Evolutionary conservation across 2,888 invertebrate species (phyloP).

Genomic region (Troglohyphantes excavatus): DNA sequence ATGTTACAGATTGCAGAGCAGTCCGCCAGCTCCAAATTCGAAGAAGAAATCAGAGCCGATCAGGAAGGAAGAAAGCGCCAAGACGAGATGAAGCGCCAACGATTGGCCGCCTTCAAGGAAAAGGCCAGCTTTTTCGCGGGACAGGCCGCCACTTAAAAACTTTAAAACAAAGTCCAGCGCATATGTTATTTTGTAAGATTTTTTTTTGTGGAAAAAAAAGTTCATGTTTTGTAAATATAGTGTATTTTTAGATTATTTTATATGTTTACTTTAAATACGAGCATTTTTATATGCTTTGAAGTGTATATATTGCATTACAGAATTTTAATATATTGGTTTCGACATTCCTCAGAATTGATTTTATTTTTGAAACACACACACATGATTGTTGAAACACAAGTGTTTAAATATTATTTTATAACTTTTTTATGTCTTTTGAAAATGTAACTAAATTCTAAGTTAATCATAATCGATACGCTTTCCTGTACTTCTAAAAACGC

Average conservation of each 20-base stretch:
- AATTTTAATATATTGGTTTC: conserved; percentile 71
- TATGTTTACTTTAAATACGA: conserved; percentile 11
- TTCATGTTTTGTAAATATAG: conserved; percentile 17
- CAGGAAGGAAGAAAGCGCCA: conserved; percentile 93
- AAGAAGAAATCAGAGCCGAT: conserved; percentile 94
- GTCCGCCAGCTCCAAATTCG: conserved; percentile 92
- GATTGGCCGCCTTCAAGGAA: conserved; percentile 93
- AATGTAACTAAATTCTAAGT: no score
- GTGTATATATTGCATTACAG: conserved; percentile 67
- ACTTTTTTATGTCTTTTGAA: background rate
- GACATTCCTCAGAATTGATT: background rate
- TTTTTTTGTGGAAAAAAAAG: conserved; percentile 12
- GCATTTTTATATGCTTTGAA: conserved; percentile 39
- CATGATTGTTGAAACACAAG: no score
- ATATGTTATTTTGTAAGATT: background rate
- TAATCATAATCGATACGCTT: no score
- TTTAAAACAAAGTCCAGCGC: background rate
- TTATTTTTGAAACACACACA: no score
- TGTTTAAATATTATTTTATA: no score
- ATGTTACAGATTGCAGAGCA: conserved; percentile 90
- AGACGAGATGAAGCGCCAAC: conserved; percentile 91
- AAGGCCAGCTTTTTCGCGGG: conserved; percentile 91
- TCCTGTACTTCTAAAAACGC: no score
- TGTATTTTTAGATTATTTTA: conserved; percentile 50
- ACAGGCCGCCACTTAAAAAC: conserved; percentile 76